A percentile compares a stretch with the other conserved stretches of the same genome.
phyloP scores from a whole-genome alignment of 1,140 invertebrate genomes.

The Cylas formicarius region DNA sequence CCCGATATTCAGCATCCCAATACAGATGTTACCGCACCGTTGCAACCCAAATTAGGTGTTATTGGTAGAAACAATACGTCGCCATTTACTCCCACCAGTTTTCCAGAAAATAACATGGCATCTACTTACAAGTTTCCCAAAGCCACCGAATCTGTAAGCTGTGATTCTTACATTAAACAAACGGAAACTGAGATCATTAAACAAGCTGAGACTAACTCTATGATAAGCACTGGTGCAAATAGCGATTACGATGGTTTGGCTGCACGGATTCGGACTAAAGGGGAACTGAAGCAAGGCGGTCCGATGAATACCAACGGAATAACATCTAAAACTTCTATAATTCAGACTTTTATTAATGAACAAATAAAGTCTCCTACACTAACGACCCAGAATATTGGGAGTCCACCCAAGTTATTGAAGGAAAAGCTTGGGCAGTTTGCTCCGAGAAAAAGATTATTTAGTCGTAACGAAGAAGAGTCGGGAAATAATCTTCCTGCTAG shows the following conservation, averaged over 20 bases:
- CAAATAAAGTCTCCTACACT: conserved; percentile 21
- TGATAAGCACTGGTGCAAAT: conserved; percentile 22
- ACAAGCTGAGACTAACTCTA: conserved; percentile 23
- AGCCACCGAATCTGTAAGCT: conserved; percentile 54
- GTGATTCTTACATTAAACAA: conserved; percentile 44
- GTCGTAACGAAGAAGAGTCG: conserved; percentile 45
- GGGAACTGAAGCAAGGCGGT: conserved; percentile 67
- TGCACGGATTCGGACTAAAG: conserved; percentile 72
- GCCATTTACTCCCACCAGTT: conserved; percentile 49
- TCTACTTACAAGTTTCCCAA: conserved; percentile 55
- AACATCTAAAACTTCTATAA: conserved; percentile 16
- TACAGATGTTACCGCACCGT: conserved; percentile 45
- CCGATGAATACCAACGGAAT: conserved; percentile 43
- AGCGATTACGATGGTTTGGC: conserved; percentile 50
- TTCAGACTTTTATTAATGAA: conserved; percentile 26
- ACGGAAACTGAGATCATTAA: conserved; percentile 4
- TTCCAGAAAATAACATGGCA: conserved; percentile 46
- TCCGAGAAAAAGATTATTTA: conserved; percentile 46
- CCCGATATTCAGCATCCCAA: conserved; percentile 37
- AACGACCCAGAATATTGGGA: conserved; percentile 28
- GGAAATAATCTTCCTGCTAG: conserved; percentile 37
- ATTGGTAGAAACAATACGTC: conserved; percentile 49
- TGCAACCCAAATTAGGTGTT: conserved; percentile 48
- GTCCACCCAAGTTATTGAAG: conserved; percentile 47
- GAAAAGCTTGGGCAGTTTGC: conserved; percentile 40